Conservation (phyloP, 2,888 invertebrate genomes). For the Poecilobothrus nobilitatus region DNA sequence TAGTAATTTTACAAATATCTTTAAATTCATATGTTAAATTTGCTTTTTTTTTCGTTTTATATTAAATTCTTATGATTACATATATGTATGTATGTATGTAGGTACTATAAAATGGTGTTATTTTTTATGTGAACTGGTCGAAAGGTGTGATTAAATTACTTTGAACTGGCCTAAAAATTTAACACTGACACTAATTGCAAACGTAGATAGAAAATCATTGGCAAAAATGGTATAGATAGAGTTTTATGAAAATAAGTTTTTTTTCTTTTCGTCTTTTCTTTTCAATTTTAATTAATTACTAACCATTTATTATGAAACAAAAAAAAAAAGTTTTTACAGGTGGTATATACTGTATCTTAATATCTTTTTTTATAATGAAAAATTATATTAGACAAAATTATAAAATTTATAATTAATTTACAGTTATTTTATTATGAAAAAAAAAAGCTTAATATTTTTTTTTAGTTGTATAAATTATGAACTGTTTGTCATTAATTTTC, state of each 20-base stretch:
- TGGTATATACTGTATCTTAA: conserved; percentile 20
- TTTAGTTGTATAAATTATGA: too few species aligned
- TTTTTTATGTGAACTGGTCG: background rate
- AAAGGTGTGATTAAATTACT: background rate
- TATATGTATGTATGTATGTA: background rate
- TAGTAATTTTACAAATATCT: background rate
- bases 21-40: too few species aligned
- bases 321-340: conserved; percentile 17
- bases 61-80: too few species aligned
- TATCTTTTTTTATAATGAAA: too few species aligned
- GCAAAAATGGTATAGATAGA: conserved; percentile 11
- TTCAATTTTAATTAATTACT: background rate
- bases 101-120: background rate
- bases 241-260: background rate
- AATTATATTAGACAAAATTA: too few species aligned
- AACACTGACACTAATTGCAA: background rate
- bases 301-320: background rate
- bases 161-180: background rate
- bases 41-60: too few species aligned
- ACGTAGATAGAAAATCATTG: background rate
- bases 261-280: background rate
- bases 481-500: too few species aligned
- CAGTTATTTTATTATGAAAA: too few species aligned
- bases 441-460: too few species aligned
- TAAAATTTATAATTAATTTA: too few species aligned